These are phyloP conservation scores for Pandemis cinnamomeana DNA, from an alignment of 2,888 invertebrate species.

Conservation along the genomic window DNA sequence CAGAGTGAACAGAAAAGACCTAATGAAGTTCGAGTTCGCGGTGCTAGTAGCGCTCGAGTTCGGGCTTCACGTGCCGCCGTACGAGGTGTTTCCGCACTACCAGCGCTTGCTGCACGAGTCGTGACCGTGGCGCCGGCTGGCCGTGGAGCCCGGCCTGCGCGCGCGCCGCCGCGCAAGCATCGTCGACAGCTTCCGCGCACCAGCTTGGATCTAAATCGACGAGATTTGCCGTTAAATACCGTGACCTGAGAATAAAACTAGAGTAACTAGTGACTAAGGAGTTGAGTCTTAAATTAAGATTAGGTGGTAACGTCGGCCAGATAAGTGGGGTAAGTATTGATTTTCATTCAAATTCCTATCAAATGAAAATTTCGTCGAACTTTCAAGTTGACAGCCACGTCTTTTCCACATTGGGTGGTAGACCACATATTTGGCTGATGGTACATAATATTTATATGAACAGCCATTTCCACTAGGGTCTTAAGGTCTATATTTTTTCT, in stretches of 20 bases:
- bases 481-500: too few relatives aligned
- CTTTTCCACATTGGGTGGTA: too few relatives aligned
- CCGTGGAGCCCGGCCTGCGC: slow-evolving; percentile 58
- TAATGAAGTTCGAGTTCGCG: slow-evolving; percentile 96
- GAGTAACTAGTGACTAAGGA: neutral
- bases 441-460: too few relatives aligned
- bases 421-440: too few relatives aligned
- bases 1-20: slow-evolving; percentile 94
- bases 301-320: too few relatives aligned
- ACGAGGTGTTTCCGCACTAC: slow-evolving; percentile 97
- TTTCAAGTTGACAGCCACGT: too few relatives aligned
- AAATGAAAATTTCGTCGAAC: too few relatives aligned
- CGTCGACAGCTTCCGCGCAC: slow-evolving; percentile 11
- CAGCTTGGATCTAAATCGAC: slow-evolving; percentile 60
- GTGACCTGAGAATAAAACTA: neutral
- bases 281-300: neutral
- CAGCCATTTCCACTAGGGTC: too few relatives aligned
- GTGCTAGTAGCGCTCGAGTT: slow-evolving; percentile 98
- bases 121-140: slow-evolving; percentile 85
- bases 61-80: slow-evolving; percentile 95
- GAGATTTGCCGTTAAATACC: neutral
- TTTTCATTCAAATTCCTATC: too few relatives aligned
- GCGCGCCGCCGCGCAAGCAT: slow-evolving; percentile 56
- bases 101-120: slow-evolving; percentile 97
- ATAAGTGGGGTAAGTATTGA: too few relatives aligned